phyloP scores from a whole-genome alignment of 2,888 invertebrate species.

The Ferrisia virgata region DNA sequence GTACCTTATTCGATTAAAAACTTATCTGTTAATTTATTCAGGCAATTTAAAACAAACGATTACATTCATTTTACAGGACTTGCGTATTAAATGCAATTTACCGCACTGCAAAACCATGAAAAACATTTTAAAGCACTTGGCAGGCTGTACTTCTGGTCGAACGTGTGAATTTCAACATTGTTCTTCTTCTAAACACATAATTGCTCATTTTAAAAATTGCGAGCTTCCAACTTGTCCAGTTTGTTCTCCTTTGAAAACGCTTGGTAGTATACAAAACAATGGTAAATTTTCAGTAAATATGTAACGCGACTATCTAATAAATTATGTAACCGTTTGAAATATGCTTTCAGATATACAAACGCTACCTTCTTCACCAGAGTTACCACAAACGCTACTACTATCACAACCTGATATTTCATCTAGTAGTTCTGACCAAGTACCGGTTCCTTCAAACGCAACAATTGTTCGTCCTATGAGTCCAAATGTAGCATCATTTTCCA shows the following conservation, averaged over 20 bases:
- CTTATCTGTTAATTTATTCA: too few relatives aligned
- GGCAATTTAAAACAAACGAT: constrained; percentile 72
- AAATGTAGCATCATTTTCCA: too few relatives aligned
- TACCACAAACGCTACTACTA: too few relatives aligned
- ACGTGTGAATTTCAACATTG: constrained; percentile 92
- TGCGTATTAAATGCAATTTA: constrained; percentile 68
- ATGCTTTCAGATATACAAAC: background rate
- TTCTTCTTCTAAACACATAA: constrained; percentile 96
- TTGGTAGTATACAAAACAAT: constrained; percentile 64
- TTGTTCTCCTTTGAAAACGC: constrained; percentile 82
- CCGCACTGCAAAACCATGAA: constrained; percentile 99
- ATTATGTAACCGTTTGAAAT: background rate
- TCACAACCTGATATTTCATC: too few relatives aligned
- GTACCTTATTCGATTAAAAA: too few relatives aligned
- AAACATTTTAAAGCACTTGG: constrained; percentile 98
- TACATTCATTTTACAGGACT: background rate
- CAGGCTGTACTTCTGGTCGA: constrained; percentile 89
- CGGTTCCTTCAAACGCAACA: too few relatives aligned
- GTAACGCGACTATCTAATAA: background rate
- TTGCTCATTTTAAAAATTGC: constrained; percentile 99
- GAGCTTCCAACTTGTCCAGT: constrained; percentile 93
- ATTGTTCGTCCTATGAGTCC: too few relatives aligned
- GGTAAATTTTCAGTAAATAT: constrained; percentile 52
- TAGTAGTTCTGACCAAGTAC: too few relatives aligned
- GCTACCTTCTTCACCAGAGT: too few relatives aligned